phyloP scores from a whole-genome alignment of 2,113 vertebrate species.

The Psittacus erithacus region DNA sequence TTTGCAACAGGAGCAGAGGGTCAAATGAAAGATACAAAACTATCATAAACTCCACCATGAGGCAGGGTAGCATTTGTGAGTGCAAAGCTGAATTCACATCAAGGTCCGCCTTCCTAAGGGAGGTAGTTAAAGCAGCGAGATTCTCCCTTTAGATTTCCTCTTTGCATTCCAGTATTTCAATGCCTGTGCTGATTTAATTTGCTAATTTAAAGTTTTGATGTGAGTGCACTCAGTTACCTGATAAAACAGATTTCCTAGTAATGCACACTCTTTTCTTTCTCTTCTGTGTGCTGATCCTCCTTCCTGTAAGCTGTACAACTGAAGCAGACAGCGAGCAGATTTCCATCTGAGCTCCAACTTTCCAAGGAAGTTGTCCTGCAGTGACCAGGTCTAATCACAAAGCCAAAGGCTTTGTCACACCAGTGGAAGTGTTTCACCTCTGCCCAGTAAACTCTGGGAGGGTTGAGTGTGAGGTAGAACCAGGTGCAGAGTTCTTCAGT shows the following conservation, averaged over 20 bases:
- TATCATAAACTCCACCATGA: background rate
- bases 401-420: background rate
- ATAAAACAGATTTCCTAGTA: background rate
- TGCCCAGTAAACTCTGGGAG: accelerated
- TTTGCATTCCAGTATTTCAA: background rate
- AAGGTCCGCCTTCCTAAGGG: background rate
- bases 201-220: background rate
- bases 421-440: background rate
- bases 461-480: background rate
- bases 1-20: background rate
- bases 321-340: background rate
- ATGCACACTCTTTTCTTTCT: background rate
- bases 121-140: background rate
- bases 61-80: background rate
- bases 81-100: background rate
- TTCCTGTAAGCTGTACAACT: background rate
- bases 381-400: background rate
- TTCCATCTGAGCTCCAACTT: background rate
- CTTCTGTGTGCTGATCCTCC: background rate
- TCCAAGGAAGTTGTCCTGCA: background rate
- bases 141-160: background rate
- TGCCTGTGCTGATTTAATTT: background rate
- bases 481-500: background rate
- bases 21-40: background rate
- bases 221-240: background rate